These are phyloP conservation scores for Thecocarcelia acutangulata DNA, from an alignment of 2,888 invertebrate genomes.

Conservation along the genomic window DNA sequence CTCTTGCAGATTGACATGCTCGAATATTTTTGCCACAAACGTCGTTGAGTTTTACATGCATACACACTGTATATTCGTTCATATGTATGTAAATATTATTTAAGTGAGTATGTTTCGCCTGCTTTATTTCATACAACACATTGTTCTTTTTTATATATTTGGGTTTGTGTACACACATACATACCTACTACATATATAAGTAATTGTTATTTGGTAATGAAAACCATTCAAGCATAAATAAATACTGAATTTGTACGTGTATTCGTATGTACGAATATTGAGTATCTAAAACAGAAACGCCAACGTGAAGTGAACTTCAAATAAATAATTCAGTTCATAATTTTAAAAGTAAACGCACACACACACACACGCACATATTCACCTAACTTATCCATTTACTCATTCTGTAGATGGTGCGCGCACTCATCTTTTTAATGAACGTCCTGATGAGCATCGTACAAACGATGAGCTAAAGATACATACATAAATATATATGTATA, in stretches of 20 bases:
- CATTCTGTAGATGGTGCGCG: not conserved
- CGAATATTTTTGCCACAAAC: no score
- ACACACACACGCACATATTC: not conserved
- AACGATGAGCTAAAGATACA: slow-evolving; percentile 4
- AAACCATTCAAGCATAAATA: slow-evolving; percentile 50
- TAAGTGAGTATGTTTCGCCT: no score
- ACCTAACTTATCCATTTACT: not conserved
- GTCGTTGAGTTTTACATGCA: no score
- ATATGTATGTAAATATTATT: no score
- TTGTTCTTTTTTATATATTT: no score
- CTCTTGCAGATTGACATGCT: no score
- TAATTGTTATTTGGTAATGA: slow-evolving; percentile 12
- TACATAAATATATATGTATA: not conserved
- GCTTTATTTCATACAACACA: no score
- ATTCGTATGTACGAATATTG: not conserved
- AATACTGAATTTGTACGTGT: slow-evolving; percentile 17
- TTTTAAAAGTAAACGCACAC: slow-evolving; percentile 47
- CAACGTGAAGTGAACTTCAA: slow-evolving; percentile 35
- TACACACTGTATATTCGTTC: no score
- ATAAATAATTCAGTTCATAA: slow-evolving; percentile 63
- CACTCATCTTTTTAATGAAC: not conserved
- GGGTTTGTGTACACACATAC: no score
- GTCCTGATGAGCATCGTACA: slow-evolving; percentile 1
- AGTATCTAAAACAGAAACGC: slow-evolving; percentile 1
- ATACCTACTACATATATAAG: not conserved